A percentile compares a stretch with the other conserved stretches of the same genome.
phyloP scores from a whole-genome alignment of 2,888 invertebrate species.

The Scrobipalpa costella region DNA sequence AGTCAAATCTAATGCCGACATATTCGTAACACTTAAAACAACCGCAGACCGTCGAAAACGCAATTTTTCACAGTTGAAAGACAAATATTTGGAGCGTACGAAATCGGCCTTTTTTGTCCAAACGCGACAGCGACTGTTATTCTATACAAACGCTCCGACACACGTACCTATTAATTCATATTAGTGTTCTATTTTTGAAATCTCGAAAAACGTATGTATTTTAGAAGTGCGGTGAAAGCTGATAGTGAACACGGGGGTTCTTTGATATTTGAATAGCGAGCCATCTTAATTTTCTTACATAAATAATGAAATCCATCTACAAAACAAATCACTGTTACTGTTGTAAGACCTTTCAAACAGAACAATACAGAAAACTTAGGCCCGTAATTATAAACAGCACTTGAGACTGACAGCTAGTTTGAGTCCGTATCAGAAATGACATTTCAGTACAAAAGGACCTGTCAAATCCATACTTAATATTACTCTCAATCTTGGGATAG shows the following conservation, averaged over 20 bases:
- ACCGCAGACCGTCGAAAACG: constrained; percentile 72
- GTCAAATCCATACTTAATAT: too few relatives aligned
- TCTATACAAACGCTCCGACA: constrained; percentile 44
- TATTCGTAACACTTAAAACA: constrained; percentile 74
- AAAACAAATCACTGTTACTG: neutral
- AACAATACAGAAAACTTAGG: too few relatives aligned
- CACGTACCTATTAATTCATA: constrained; percentile 67
- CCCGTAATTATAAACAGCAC: too few relatives aligned
- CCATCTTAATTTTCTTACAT: constrained; percentile 33
- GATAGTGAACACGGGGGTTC: constrained; percentile 45
- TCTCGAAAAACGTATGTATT: constrained; percentile 28
- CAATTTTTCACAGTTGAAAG: constrained; percentile 77
- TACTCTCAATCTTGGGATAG: too few relatives aligned
- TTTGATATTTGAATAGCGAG: constrained; percentile 63
- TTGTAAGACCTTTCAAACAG: too few relatives aligned
- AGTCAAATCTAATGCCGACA: constrained; percentile 68
- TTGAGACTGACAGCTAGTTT: too few relatives aligned
- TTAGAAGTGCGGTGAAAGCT: constrained; percentile 37
- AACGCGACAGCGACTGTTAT: constrained; percentile 33
- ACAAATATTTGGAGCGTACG: constrained; percentile 66
- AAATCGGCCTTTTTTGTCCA: constrained; percentile 57
- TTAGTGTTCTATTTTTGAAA: constrained; percentile 65
- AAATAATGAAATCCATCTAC: neutral
- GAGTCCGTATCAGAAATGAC: too few relatives aligned
- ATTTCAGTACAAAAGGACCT: too few relatives aligned